phyloP scores from a whole-genome alignment of 2,113 vertebrate genomes.

The Pavo muticus region DNA sequence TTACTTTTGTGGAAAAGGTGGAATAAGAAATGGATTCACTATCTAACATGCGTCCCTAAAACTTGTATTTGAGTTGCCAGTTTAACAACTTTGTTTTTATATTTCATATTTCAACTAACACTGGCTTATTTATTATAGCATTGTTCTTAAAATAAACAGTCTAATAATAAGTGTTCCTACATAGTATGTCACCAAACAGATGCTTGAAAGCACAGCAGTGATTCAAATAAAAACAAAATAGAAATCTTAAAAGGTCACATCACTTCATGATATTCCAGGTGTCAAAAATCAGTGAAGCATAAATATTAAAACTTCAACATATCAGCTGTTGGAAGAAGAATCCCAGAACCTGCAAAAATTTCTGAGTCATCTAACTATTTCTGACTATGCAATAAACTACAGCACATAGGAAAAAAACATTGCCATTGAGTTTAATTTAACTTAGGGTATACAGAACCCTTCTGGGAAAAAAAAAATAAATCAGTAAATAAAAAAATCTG shows the following conservation, averaged over 20 bases:
- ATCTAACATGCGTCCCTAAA: neutral
- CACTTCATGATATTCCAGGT: constrained; percentile 19
- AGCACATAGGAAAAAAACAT: neutral
- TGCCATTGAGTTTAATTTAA: neutral
- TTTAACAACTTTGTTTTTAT: neutral
- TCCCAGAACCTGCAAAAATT: neutral
- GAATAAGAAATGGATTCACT: neutral
- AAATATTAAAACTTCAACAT: constrained; percentile 36
- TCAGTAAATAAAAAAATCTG: neutral
- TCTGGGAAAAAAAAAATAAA: neutral
- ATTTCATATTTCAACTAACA: neutral
- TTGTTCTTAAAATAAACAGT: constrained; percentile 32
- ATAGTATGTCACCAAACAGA: constrained; percentile 18
- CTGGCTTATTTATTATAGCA: neutral
- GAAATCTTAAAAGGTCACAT: constrained; percentile 52
- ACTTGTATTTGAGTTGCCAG: neutral
- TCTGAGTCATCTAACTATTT: neutral
- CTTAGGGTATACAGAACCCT: neutral
- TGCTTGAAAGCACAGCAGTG: neutral
- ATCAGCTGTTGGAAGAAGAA: neutral
- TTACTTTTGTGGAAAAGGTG: neutral
- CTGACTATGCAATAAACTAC: neutral
- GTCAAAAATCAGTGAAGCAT: constrained; percentile 33
- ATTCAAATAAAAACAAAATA: constrained; percentile 30
- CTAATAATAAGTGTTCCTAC: constrained; percentile 17